Evolutionary conservation across 2,888 invertebrate genomes (phyloP), one percentile per base, ranked within the genome.

Genomic region (Cryptops parisi): DNA sequence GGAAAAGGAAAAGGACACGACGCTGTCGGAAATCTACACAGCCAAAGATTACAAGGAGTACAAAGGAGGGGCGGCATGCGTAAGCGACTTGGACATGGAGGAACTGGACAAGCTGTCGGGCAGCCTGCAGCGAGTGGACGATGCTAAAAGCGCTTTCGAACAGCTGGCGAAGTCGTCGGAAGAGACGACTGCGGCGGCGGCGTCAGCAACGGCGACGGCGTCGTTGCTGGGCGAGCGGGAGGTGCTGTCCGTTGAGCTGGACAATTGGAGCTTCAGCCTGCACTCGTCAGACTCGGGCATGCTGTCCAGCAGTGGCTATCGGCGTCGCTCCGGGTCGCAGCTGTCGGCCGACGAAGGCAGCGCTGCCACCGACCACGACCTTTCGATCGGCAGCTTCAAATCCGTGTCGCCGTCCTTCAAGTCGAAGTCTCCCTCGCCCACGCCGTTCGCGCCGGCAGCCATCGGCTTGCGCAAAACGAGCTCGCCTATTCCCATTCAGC

Each of bases 11-110:
- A 17, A 41, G 12, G 17, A 41, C 12, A 73, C 76, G 62, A 75
- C 71, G 56, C 15, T 33, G 33, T 73, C 76, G 53, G 77, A 82
- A 70, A 76, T 83, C 50, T 84, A 79, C 64, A 83, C 82, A 67
- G 76, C 84, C 3, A 74, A 79, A 57, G 84, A 84, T 68, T 84
- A 84, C 64, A 83, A 83, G 69, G 81, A 82, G 66, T 84, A 84
- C 63, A 74, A 82, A 55, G 82, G 81, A 54, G 78, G 80, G 63
- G 80, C 80, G 26, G 79, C 83, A 4, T 81, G 80, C 64, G 78
- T 84, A 60, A 82, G 79, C 65, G 84, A 84, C 69, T 80, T 82
- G 67, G 84, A 84, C 68, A 72, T 84, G 61, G 82, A 80, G 59
- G 81, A 84, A 71, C 74, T 84, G 68, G 84, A 84, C 74, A 76